Evolutionary conservation across 2,888 invertebrate genomes (phyloP).

Genomic region (Andrena dorsata): DNA sequence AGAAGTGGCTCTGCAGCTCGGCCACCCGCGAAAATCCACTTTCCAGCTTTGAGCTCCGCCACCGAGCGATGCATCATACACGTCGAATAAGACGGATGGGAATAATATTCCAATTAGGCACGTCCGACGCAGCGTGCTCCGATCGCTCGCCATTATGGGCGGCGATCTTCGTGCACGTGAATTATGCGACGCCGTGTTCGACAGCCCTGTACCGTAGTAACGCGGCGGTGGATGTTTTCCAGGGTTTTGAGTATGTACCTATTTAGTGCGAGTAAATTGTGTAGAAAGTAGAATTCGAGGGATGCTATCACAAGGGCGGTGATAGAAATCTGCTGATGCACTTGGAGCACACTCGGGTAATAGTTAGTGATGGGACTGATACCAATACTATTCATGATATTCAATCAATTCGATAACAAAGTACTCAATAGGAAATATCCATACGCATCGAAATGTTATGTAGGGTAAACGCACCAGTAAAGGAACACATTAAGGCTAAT

Average conservation of each 20-base stretch:
- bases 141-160: slow-evolving; percentile 18
- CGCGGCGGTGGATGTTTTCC: background rate
- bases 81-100: slow-evolving; percentile 45
- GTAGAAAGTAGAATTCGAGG: too few species aligned
- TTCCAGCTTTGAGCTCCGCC: slow-evolving; percentile 27
- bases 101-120: slow-evolving; percentile 54
- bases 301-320: too few species aligned
- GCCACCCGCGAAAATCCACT: slow-evolving; percentile 53
- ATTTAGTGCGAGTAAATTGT: too few species aligned
- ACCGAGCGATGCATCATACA: slow-evolving; percentile 36
- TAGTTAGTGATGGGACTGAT: too few species aligned
- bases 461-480: too few species aligned
- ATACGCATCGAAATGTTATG: too few species aligned
- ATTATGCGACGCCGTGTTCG: slow-evolving; percentile 29
- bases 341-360: too few species aligned
- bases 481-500: too few species aligned
- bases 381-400: too few species aligned
- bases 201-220: background rate
- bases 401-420: too few species aligned
- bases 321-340: too few species aligned
- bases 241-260: background rate
- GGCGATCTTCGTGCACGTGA: slow-evolving; percentile 22
- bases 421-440: too few species aligned
- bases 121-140: slow-evolving; percentile 13
- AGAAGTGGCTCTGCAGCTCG: slow-evolving; percentile 38